Evolutionary conservation across 2,888 invertebrate species (phyloP), one percentile per base, ranked within the genome.

Genomic region (Eupithecia exiguata): DNA sequence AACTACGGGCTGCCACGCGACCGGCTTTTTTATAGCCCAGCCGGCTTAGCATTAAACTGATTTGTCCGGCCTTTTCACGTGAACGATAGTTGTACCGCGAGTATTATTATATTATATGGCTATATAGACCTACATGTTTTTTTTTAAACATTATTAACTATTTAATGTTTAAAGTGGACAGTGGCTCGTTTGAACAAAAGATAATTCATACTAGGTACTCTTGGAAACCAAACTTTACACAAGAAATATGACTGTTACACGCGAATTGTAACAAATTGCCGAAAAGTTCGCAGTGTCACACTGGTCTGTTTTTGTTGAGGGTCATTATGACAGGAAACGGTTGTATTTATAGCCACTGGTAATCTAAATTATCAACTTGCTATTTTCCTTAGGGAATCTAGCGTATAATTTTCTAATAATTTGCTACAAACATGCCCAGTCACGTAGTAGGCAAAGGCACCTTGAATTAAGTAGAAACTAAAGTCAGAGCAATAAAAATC

Each of bases 311-410:
- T 58, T 66, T 69, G 53, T 75, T 65, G 58, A 74, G 53, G 67
- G 72, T 72, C 69, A 69, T 25, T 62, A 21, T 21, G 5, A 65
- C 75, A 72, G 72, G 72, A 72, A 72, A 43, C 66, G 9, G 9
- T 18, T 38, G 38, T 62, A 43, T 63, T 67, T 43, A 70, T 61
- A 61, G 61, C 65, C 53, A 71, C 25, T 36, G 53, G 58, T 69
- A 70, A 65, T 70, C 65, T 70, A 63, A 75, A 75, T 72, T n/a
- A 75, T 68, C 70, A 72, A 43, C 46, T 69, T 4, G 66, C 40
- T 0, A 43, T 72, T 75, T 70, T 75, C 75, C 75, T 65, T 75
- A 21, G 72, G 67, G 69, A 72, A 69, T 69, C 7, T 38, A 69
- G 40, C 9, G 69, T 61, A 61, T 65, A 43, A 43, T 66, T 66